Percentiles rank a stretch among this genome's conserved stretches.
Conservation (phyloP, 2,113 vertebrate species). For the Gnathochromis pfefferi region DNA sequence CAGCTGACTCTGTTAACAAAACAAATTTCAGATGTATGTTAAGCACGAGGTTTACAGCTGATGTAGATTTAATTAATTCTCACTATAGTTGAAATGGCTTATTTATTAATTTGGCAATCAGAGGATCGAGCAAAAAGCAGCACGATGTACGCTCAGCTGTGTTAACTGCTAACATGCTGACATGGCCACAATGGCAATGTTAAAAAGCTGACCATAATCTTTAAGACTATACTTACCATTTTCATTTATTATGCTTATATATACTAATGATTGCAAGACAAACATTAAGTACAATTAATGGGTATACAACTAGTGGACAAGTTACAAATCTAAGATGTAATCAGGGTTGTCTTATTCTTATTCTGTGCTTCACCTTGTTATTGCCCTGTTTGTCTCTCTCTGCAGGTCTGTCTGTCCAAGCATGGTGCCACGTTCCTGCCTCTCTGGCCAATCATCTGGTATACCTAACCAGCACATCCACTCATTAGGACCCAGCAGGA, state of each 20-base stretch:
- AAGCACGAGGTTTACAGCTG: background rate
- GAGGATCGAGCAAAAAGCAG: background rate
- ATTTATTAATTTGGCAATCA: background rate
- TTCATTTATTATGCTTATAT: background rate
- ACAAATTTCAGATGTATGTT: background rate
- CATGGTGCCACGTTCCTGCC: background rate
- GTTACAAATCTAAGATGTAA: background rate
- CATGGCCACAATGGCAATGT: background rate
- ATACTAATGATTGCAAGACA: background rate
- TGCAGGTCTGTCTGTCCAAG: background rate
- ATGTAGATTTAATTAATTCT: background rate
- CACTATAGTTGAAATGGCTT: fast-evolving
- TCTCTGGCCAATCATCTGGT: background rate
- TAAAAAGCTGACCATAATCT: background rate
- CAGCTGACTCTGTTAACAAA: background rate
- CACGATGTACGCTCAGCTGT: background rate
- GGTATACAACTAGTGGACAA: background rate
- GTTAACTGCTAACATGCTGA: background rate
- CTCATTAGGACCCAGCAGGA: background rate
- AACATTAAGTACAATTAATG: background rate
- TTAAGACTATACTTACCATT: background rate
- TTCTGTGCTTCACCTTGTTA: background rate
- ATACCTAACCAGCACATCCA: background rate
- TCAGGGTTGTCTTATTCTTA: background rate
- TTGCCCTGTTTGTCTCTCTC: background rate